Evolutionary conservation across 2,113 vertebrate genomes (phyloP), one percentile per base, ranked within the genome.

Genomic region (Mionectes macconnelli): DNA sequence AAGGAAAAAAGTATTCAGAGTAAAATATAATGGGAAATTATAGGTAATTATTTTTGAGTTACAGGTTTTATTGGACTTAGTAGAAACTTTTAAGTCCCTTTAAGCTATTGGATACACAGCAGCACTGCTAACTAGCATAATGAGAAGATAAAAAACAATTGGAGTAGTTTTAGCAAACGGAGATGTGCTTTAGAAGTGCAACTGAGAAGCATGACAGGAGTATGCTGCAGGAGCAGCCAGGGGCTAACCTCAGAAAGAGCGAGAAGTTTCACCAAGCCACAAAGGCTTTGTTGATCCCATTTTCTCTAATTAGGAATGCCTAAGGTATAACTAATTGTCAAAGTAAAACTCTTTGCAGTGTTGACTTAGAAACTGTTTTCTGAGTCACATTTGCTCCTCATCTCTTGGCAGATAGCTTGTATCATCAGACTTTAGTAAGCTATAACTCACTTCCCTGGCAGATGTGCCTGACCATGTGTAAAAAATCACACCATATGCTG

Each of bases 341-440:
- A 12, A 62, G 60, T 39, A 59, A 78, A 91, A 42, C 37, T 92
- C 40, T n/a, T 52, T 56, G 47, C 37, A 75, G 25, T 50, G 62
- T 84, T 93, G 88, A 92, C 83, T 93, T 40, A 80, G 62, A 90
- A 81, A 55, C 49, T 78, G 37, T 81, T 85, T 75, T 83, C 40
- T 70, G 87, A 70, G 35, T 90, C 55, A 62, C 39, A 25, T 85
- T 93, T 87, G 56, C 44, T 96, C 70, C 68, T 95, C 88, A 77
- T 55, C 47, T 84, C 79, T 80, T 96, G 55, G 68, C 82, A 81
- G 52, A 59, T 23, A 91, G 64, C 44, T 93, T 67, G 13, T 64
- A 47, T 78, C 24, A 33, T 87, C 76, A 75, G 60, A 42, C 31
- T 86, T 84, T 5, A 28, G 79, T 68, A 86, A 88, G 53, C 74